Conservation (phyloP, 1,140 invertebrate genomes). For the Ephestia elutella region DNA sequence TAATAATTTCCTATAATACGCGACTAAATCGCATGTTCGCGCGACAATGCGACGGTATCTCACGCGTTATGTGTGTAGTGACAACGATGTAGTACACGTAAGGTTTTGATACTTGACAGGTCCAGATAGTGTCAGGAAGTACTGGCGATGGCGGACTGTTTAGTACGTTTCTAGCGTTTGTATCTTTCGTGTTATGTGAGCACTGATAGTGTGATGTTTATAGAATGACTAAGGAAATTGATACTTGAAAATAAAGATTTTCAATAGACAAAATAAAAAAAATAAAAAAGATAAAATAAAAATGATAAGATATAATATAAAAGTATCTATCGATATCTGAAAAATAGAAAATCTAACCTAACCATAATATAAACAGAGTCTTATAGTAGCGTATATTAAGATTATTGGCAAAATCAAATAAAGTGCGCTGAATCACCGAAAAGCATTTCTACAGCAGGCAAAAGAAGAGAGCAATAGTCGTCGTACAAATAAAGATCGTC, state of each 20-base stretch:
- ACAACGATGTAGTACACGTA: conserved; percentile 36
- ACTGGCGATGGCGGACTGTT: background rate
- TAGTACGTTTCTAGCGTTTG: background rate
- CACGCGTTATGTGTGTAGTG: conserved; percentile 62
- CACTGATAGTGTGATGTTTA: conserved; percentile 47
- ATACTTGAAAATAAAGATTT: conserved; percentile 26
- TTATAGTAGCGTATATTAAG: no score
- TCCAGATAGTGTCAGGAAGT: background rate
- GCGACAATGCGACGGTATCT: conserved; percentile 59
- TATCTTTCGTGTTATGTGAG: conserved; percentile 47
- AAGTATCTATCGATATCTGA: no score
- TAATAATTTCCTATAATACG: conserved; percentile 58
- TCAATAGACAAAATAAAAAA: background rate
- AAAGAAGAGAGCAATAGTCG: no score
- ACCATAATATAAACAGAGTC: no score
- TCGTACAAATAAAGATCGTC: no score
- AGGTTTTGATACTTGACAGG: conserved; percentile 3
- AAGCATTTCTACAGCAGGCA: no score
- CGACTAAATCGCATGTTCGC: conserved; percentile 53
- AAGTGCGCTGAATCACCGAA: no score
- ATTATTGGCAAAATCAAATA: no score
- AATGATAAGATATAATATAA: no score
- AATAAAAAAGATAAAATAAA: no score
- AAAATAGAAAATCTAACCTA: no score
- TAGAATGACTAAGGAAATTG: conserved; percentile 21